These are phyloP conservation scores for Bemisia tabaci DNA, from an alignment of 1,140 invertebrate genomes.

Conservation along the genomic window DNA sequence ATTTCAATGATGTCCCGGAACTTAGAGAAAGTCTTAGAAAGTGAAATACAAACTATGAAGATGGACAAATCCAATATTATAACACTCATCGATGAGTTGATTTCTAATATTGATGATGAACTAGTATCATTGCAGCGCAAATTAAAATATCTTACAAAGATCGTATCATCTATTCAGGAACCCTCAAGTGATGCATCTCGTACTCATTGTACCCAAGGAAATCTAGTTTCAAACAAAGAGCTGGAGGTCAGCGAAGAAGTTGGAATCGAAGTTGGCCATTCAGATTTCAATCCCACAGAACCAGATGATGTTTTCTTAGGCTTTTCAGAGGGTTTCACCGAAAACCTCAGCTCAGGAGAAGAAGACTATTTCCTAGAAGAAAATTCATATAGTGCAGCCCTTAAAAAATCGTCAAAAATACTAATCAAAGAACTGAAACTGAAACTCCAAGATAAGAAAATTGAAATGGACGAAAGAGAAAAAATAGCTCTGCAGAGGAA, in stretches of 20 bases:
- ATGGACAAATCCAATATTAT: not conserved
- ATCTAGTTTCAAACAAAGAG: not conserved
- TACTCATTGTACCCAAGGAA: no score
- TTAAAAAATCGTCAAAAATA: constrained; percentile 2
- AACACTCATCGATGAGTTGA: not conserved
- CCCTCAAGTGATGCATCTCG: not conserved
- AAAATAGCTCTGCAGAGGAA: constrained; percentile 3
- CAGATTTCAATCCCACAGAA: not conserved
- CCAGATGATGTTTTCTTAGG: constrained; percentile 8
- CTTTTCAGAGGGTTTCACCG: not conserved
- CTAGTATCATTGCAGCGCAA: not conserved
- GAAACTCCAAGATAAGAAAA: not conserved
- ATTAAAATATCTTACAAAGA: not conserved
- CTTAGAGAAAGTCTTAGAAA: not conserved
- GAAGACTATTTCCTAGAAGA: not conserved
- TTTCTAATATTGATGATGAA: not conserved
- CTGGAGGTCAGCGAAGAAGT: not conserved
- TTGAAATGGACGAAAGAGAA: constrained; percentile 6
- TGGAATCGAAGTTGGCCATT: not conserved
- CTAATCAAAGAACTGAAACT: constrained; percentile 7
- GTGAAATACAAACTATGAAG: not conserved
- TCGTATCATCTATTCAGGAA: not conserved
- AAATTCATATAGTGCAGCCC: not conserved
- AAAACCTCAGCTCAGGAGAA: not conserved
- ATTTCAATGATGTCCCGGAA: not conserved